Evolutionary conservation across 2,888 invertebrate species (phyloP).

Genomic region (Clanis bilineata): DNA sequence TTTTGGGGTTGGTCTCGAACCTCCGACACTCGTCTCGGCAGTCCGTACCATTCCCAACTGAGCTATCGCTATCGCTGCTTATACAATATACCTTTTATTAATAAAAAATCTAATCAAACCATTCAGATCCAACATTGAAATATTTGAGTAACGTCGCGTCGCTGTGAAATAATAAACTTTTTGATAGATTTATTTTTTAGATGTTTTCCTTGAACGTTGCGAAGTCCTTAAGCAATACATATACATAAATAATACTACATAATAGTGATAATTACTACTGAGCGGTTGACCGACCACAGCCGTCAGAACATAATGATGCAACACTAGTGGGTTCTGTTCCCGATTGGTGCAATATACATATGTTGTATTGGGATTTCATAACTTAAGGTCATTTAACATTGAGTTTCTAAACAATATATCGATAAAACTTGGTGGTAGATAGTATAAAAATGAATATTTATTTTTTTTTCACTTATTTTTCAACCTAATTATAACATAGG

Average conservation of each 20-base stretch:
- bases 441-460: too few relatives aligned
- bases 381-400: neutral
- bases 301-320: neutral
- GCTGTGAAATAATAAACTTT: neutral
- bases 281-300: neutral
- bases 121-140: neutral
- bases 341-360: neutral
- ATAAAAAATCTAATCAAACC: too few relatives aligned
- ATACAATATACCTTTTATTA: too few relatives aligned
- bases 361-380: neutral
- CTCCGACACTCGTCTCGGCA: too few relatives aligned
- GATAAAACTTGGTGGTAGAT: too few relatives aligned
- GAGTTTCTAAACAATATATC: too few relatives aligned
- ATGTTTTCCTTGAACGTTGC: conserved; percentile 8
- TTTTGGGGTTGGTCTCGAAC: too few relatives aligned
- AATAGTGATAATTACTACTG: conserved; percentile 1
- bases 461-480: too few relatives aligned
- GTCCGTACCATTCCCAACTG: too few relatives aligned
- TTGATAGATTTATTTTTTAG: conserved; percentile 6
- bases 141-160: neutral
- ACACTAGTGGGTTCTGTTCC: neutral
- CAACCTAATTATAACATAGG: too few relatives aligned
- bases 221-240: conserved; percentile 5
- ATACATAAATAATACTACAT: conserved; percentile 1
- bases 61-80: too few relatives aligned